Base-by-base conservation (phyloP, 2,113 vertebrate species). In the Vulpes ferrilata region DNA sequence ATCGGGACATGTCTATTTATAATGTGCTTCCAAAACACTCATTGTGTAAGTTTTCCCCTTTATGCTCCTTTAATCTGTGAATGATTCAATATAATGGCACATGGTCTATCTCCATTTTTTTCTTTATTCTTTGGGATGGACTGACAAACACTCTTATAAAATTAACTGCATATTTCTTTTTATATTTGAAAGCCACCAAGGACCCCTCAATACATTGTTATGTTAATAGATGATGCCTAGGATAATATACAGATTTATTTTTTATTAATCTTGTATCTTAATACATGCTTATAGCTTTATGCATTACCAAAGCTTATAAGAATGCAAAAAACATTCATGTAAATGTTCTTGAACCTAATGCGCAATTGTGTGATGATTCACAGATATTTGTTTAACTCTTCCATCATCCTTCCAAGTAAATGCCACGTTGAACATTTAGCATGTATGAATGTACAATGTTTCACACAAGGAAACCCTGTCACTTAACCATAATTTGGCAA, bases 191-290 rank as follows among this genome's bases (percentile, higher is more conserved):
- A 97, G 11, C 27, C 55, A 96, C 3, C 8, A 60, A 76, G 60
- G 22, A 74, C 3, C 11, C 22, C 11, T 89, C 8, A 80, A 30
- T 92, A 64, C 2, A 64, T 27, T 92, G 19, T 86, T 83, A 81
- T 88, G 1, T 69, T 82, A 43, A 73, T 30, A 82, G 35, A 96
- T 76, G 20, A 19, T 87, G 5, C 17, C 51, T 88, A 82, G 35
- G 71, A 87, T 67, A 93, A 94, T 51, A 90, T 57, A 59, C 0
- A 57, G 32, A 71, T 96, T 92, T 93, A 95, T 88, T 55, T 90
- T 97, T 93, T 93, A 82, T 93, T 97, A 84, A 30, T 69, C 0
- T 27, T 38, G 30, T 11, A 87, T 93, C 87, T 88, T 94, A 94
- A 51, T 95, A 64, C 25, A 30, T 57, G 15, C 19, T 97, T 96